Evolutionary conservation across 2,888 invertebrate species (phyloP), one percentile per base, ranked within the genome.

Genomic region (Agrotis ipsilon): DNA sequence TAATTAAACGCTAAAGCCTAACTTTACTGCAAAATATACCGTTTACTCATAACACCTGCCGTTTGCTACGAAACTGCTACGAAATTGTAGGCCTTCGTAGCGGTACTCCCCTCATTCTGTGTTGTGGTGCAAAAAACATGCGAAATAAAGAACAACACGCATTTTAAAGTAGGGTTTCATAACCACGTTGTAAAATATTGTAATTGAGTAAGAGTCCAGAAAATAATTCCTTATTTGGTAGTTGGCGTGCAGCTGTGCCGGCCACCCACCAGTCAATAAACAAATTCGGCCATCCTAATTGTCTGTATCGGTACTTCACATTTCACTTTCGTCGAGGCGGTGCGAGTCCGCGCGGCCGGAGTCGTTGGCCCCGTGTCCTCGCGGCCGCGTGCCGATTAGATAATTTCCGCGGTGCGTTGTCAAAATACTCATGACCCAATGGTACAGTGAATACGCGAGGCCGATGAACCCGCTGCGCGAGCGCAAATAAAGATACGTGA

Each of bases 401-500:
- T 96, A 96, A 96, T 95, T 95, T 94, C 94, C 94, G 94, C 94
- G 92, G 92, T 92, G 93, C 94, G 93, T 94, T 96, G 96, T 95
- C 95, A 95, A 95, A 96, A 95, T 95, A 95, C 94, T 94, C 94
- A 92, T 96, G 95, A 95, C 96, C 96, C 92, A 96, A 93, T 96
- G 96, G 92, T 95, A 95, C 94, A 96, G 92, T 96, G 95, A 95
- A 92, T 93, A 90, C 90, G 88, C 80, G 89, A 85, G 94, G 92
- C 91, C 94, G 87, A 87, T 88, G 94, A 95, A 92, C 95, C 80
- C 90, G 72, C 86, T 83, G 72, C 88, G 86, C 88, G 87, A 91
- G 91, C 89, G 89, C 92, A 88, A 90, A 90, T 82, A 84, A 72
- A 83, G 84, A 72, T 89, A 91, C 91, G 90, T 90, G 92, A 89